Evolutionary conservation across 2,797 vertebrate species (phyloP).

Genomic region (Graptemys geographica): DNA sequence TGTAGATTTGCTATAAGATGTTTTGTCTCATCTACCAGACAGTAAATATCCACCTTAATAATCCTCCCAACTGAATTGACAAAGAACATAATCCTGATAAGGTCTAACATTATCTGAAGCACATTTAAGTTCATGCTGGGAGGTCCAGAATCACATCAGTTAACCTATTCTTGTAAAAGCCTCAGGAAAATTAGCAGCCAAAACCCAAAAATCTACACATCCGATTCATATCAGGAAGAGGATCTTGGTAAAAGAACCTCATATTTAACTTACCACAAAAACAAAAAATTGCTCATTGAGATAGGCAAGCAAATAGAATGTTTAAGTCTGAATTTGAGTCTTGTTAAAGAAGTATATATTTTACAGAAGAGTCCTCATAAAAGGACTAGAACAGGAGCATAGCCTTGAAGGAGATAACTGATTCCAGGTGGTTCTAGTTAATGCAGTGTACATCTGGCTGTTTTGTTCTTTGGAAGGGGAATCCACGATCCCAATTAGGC

Average conservation of each 20-base stretch:
- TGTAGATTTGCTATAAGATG: neutral
- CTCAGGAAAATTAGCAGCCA: neutral
- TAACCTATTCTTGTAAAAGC: constrained; percentile 54
- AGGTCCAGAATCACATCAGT: constrained; percentile 40
- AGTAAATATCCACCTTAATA: neutral
- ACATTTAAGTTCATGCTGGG: constrained; percentile 17
- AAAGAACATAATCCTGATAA: constrained; percentile 49
- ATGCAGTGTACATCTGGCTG: neutral
- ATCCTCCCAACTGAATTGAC: neutral
- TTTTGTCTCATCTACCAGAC: neutral
- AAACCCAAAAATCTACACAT: neutral
- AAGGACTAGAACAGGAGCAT: neutral
- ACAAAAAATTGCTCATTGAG: fast-evolving
- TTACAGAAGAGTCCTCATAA: neutral
- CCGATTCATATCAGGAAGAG: neutral
- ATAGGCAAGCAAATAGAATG: neutral
- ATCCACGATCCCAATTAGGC: neutral
- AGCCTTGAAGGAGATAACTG: neutral
- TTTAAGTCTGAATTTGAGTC: fast-evolving
- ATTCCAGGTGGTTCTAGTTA: neutral
- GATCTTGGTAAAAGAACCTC: neutral
- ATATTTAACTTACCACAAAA: neutral
- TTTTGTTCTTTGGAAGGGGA: neutral
- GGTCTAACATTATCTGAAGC: constrained; percentile 14
- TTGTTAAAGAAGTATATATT: neutral